These are phyloP conservation scores for Cybosia mesomella DNA, from an alignment of 2,888 invertebrate species.

Conservation along the genomic window DNA sequence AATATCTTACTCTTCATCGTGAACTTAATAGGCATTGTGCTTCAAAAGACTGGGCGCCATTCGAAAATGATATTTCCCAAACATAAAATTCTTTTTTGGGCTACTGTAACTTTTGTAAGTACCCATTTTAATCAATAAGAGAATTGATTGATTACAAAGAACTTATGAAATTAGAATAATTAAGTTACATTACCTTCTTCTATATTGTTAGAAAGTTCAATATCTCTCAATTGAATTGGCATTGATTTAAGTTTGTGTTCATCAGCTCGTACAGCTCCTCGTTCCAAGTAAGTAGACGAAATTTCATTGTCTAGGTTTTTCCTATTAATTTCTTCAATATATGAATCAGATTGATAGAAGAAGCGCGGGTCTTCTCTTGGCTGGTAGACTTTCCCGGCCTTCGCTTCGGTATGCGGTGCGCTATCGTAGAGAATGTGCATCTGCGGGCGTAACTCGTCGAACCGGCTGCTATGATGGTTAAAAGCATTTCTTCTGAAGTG, in stretches of 20 bases:
- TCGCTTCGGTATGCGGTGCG: constrained; percentile 58
- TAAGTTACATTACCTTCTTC: constrained; percentile 44
- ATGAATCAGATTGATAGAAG: constrained; percentile 80
- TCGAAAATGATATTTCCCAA: too few relatives aligned
- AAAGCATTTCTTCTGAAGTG: constrained; percentile 69
- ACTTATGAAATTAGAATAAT: neutral
- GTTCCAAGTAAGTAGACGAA: constrained; percentile 69
- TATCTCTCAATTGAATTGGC: constrained; percentile 52
- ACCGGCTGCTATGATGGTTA: constrained; percentile 75
- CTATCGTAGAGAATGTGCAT: constrained; percentile 59
- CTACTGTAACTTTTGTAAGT: too few relatives aligned
- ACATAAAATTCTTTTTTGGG: too few relatives aligned
- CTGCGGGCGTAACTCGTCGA: constrained; percentile 61
- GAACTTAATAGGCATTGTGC: too few relatives aligned
- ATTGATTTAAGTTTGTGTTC: constrained; percentile 48
- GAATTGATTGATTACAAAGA: too few relatives aligned
- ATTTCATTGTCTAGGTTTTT: constrained; percentile 72
- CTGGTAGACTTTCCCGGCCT: constrained; percentile 68
- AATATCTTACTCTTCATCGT: too few relatives aligned
- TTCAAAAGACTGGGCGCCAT: too few relatives aligned
- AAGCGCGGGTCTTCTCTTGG: constrained; percentile 79
- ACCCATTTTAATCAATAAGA: too few relatives aligned
- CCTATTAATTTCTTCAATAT: constrained; percentile 73
- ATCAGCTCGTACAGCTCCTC: constrained; percentile 65
- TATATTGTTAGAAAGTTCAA: constrained; percentile 51